Percentiles rank a stretch among this genome's conserved stretches.
Conservation (phyloP, 2,888 invertebrate genomes). For the Trachelus tabidus region DNA sequence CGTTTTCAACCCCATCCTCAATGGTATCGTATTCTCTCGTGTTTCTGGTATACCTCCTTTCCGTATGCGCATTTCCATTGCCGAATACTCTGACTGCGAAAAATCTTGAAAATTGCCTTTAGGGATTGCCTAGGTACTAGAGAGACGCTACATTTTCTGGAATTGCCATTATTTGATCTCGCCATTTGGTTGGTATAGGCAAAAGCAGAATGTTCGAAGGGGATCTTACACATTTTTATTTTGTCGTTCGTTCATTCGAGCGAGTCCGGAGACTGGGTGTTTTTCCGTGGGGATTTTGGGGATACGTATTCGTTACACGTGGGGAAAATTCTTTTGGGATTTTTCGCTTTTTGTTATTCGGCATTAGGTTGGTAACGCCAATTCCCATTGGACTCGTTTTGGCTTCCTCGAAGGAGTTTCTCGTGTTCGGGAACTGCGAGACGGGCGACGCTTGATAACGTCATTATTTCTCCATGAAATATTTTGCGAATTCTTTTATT, state of each 20-base stretch:
- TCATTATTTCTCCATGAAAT: background rate
- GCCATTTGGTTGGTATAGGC: background rate
- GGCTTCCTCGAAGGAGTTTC: slow-evolving; percentile 21
- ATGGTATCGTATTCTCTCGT: background rate
- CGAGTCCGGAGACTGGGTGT: background rate
- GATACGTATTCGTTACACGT: background rate
- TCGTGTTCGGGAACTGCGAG: slow-evolving; percentile 4
- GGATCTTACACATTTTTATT: background rate
- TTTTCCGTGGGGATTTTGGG: background rate
- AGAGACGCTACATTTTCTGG: background rate
- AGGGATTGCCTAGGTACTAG: background rate
- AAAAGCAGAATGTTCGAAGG: background rate
- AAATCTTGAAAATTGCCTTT: background rate
- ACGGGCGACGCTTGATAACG: no score
- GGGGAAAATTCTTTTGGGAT: background rate
- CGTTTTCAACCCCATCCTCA: background rate
- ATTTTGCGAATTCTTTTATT: background rate
- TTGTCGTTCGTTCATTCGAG: background rate
- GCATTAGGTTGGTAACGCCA: slow-evolving; percentile 15
- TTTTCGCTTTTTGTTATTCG: background rate
- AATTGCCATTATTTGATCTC: background rate
- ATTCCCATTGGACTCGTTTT: slow-evolving; percentile 31
- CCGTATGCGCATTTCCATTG: background rate
- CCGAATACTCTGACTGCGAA: background rate
- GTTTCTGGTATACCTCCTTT: background rate